phyloP scores from a whole-genome alignment of 2,113 vertebrate species.

The Alouatta palliata region DNA sequence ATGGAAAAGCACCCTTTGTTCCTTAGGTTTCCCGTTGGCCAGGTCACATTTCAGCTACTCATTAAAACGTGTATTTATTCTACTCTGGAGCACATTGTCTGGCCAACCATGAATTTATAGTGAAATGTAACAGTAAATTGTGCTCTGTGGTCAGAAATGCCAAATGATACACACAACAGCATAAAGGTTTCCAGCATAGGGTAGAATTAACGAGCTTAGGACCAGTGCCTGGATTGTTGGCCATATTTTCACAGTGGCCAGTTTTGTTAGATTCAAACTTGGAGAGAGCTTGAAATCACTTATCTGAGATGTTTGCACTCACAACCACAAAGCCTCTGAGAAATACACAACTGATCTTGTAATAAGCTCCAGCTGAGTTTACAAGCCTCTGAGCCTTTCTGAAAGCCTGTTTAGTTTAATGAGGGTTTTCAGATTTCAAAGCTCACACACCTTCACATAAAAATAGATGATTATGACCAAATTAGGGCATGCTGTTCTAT shows the following conservation, averaged over 20 bases:
- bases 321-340: slow-evolving; percentile 61
- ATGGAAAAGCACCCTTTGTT: slow-evolving; percentile 70
- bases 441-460: slow-evolving; percentile 70
- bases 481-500: slow-evolving; percentile 70
- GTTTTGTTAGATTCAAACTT: slow-evolving; percentile 68
- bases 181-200: slow-evolving; percentile 42
- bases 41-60: slow-evolving; percentile 66
- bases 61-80: slow-evolving; percentile 78
- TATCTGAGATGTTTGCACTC: slow-evolving; percentile 63
- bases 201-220: slow-evolving; percentile 70
- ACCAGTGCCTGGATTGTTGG: slow-evolving; percentile 53
- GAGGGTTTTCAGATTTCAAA: slow-evolving; percentile 76
- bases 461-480: slow-evolving; percentile 74
- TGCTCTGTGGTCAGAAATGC: slow-evolving; percentile 70
- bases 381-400: slow-evolving; percentile 60
- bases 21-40: slow-evolving; percentile 55
- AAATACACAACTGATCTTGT: slow-evolving; percentile 62
- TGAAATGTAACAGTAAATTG: slow-evolving; percentile 77
- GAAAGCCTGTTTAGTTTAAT: slow-evolving; percentile 71
- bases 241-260: slow-evolving; percentile 72
- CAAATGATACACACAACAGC: slow-evolving; percentile 68
- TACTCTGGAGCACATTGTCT: slow-evolving; percentile 69
- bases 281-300: slow-evolving; percentile 68
- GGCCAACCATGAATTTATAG: slow-evolving; percentile 64
- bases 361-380: slow-evolving; percentile 73